These are phyloP conservation scores for Phenganax marumi DNA, from an alignment of 92 coral and sea anemone species.

Conservation along the genomic window DNA sequence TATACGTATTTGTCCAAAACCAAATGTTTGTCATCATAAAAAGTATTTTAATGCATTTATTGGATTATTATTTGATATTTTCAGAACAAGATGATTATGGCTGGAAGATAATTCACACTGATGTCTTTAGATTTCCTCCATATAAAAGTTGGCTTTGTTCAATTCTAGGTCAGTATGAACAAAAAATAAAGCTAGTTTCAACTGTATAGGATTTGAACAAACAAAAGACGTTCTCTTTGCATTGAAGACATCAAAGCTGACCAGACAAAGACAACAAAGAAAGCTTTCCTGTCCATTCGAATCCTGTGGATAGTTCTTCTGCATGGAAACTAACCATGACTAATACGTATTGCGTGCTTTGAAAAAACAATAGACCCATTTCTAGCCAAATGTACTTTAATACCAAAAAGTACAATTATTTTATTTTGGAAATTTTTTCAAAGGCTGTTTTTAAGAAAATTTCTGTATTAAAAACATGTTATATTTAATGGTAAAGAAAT, in stretches of 20 bases:
- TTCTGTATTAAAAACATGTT: neutral
- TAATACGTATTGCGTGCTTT: too few relatives aligned
- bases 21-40: neutral
- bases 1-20: neutral
- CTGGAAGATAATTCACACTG: conserved; percentile 94
- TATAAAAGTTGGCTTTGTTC: conserved; percentile 96
- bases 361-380: too few relatives aligned
- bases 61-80: conserved; percentile 1
- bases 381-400: too few relatives aligned
- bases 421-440: neutral
- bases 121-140: conserved; percentile 94
- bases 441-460: neutral
- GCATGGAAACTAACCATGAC: too few relatives aligned
- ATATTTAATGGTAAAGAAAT: neutral
- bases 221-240: too few relatives aligned
- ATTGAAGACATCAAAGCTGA: too few relatives aligned
- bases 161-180: conserved; percentile 68
- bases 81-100: conserved; percentile 84
- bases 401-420: too few relatives aligned
- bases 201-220: neutral
- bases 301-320: too few relatives aligned
- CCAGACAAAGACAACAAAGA: too few relatives aligned
- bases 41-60: neutral
- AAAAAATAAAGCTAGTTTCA: neutral
- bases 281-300: too few relatives aligned